These are phyloP conservation scores for Mnemiopsis leidyi DNA, from an alignment of 37 sponge, comb jelly and placozoan genomes.

Conservation along the genomic window DNA sequence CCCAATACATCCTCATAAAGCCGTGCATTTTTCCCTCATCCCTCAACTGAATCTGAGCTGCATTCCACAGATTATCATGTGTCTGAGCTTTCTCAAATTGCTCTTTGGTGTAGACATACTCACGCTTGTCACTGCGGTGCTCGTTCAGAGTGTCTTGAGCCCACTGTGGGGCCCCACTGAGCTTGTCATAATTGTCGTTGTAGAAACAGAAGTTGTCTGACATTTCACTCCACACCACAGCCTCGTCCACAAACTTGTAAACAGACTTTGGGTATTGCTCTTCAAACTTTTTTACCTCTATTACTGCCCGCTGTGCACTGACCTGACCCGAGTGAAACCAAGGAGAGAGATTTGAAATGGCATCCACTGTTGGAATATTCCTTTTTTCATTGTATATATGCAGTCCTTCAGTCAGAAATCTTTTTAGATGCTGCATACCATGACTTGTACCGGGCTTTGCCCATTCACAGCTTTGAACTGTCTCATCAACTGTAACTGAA, in stretches of 20 bases:
- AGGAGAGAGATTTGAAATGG: constrained; percentile 66
- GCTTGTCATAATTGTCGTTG: constrained; percentile 69
- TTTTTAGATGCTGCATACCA: constrained; percentile 49
- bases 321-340: constrained; percentile 69
- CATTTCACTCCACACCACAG: constrained; percentile 69
- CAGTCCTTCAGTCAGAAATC: constrained; percentile 23
- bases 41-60: constrained; percentile 73
- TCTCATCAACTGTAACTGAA: constrained; percentile 61
- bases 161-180: constrained; percentile 67
- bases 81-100: constrained; percentile 68
- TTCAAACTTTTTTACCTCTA: constrained; percentile 38
- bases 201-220: constrained; percentile 72
- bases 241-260: constrained; percentile 69
- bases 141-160: constrained; percentile 62
- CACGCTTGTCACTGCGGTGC: constrained; percentile 67
- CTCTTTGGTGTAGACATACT: constrained; percentile 68
- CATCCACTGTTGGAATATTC: constrained; percentile 66
- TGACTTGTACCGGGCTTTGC: constrained; percentile 61
- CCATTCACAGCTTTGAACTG: constrained; percentile 33
- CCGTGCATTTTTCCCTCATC: constrained; percentile 78
- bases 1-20: constrained; percentile 79
- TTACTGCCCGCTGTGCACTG: constrained; percentile 66
- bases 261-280: constrained; percentile 10
- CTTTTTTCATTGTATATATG: constrained; percentile 46
- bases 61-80: constrained; percentile 74